Conservation (phyloP, 1,140 invertebrate species). For the Drosophila virilis region DNA sequence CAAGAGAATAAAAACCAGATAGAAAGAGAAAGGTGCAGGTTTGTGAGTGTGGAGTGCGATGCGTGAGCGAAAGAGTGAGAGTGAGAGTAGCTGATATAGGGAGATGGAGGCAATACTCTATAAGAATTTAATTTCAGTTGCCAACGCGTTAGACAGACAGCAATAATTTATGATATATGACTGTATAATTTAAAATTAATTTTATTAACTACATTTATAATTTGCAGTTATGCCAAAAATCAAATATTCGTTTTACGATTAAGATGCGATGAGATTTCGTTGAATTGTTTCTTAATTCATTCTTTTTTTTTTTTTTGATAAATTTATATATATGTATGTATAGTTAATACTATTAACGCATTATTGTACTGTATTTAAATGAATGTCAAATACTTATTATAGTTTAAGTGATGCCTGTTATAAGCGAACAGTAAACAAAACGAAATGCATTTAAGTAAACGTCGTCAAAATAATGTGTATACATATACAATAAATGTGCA, state of each 20-base stretch:
- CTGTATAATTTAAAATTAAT: conserved; percentile 58
- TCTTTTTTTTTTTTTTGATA: neutral
- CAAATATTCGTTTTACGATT: conserved; percentile 61
- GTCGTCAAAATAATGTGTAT: conserved; percentile 57
- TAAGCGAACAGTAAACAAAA: conserved; percentile 56
- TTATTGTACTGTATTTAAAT: conserved; percentile 18
- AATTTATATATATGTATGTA: conserved; percentile 43
- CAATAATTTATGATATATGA: conserved; percentile 49
- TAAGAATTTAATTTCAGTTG: conserved; percentile 60
- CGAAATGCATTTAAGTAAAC: conserved; percentile 71
- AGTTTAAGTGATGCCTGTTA: conserved; percentile 29
- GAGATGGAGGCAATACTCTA: conserved; percentile 36
- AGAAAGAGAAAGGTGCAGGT: neutral
- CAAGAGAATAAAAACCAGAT: neutral
- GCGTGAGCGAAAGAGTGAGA: neutral
- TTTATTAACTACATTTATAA: conserved; percentile 79
- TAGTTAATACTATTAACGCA: conserved; percentile 41
- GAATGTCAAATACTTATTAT: conserved; percentile 31
- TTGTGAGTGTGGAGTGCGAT: neutral
- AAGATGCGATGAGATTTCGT: conserved; percentile 65
- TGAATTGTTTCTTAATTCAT: conserved; percentile 22
- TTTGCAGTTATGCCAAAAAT: conserved; percentile 57
- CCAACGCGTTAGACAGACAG: conserved; percentile 33
- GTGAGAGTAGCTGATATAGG: neutral
- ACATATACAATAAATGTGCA: conserved; percentile 54